These are phyloP conservation scores for Drosophila leontia DNA, from an alignment of 1,140 invertebrate genomes.

Conservation along the genomic window DNA sequence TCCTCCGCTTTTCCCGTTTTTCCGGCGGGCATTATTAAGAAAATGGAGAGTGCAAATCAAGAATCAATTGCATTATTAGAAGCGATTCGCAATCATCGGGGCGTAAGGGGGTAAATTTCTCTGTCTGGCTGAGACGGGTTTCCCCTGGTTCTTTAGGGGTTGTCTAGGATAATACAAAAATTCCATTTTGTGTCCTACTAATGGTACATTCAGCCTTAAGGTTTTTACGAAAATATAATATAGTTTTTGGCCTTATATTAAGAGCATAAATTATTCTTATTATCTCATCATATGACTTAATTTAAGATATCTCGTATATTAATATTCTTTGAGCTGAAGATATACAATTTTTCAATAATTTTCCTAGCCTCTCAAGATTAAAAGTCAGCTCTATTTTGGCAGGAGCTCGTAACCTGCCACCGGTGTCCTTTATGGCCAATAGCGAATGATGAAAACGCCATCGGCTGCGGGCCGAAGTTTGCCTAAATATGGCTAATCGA, in stretches of 20 bases:
- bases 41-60: conserved; percentile 67
- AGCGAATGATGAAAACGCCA: conserved; percentile 71
- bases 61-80: conserved; percentile 84
- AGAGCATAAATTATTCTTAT: not conserved
- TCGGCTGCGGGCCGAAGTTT: conserved; percentile 37
- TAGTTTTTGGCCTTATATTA: not conserved
- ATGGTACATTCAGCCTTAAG: not conserved
- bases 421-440: conserved; percentile 68
- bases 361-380: not conserved
- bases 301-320: not conserved
- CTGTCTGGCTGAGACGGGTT: conserved; percentile 28
- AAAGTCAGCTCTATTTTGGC: conserved; percentile 24
- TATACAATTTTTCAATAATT: not conserved
- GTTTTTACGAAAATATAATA: not conserved
- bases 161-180: not conserved
- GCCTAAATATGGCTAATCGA: conserved; percentile 79
- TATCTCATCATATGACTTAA: not conserved
- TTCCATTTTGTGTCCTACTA: not conserved
- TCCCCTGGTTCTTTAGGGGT: not conserved
- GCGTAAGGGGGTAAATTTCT: conserved; percentile 34
- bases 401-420: conserved; percentile 45
- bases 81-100: conserved; percentile 51
- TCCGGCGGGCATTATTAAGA: conserved; percentile 21
- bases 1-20: conserved; percentile 7
- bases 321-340: not conserved